Conservation (phyloP, 2,113 vertebrate species). For the Eidolon helvum region DNA sequence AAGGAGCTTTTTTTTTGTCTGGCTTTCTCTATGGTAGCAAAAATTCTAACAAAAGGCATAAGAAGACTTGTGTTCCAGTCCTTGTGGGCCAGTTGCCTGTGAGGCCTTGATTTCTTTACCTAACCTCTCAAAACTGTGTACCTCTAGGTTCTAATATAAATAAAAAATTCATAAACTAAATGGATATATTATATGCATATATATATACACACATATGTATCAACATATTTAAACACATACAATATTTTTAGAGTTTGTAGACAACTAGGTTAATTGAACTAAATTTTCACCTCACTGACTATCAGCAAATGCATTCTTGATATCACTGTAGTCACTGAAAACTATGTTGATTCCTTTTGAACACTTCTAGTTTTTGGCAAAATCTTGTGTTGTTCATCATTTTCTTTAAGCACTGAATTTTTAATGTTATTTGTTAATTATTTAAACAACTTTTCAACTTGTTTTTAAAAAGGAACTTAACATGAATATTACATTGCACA, state of each 20-base stretch:
- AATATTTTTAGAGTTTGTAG: background rate
- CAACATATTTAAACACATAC: background rate
- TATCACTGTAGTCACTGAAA: background rate
- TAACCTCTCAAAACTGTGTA: background rate
- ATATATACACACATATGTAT: background rate
- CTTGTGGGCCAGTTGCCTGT: background rate
- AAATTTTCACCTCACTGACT: background rate
- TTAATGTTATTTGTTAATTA: background rate
- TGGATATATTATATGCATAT: background rate
- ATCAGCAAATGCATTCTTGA: background rate
- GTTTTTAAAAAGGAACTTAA: background rate
- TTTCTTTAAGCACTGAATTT: background rate
- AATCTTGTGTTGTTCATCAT: background rate
- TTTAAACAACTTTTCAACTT: background rate
- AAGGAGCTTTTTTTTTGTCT: slow-evolving; percentile 32
- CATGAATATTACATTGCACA: background rate
- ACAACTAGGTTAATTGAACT: background rate
- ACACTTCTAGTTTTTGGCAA: background rate
- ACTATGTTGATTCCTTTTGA: background rate
- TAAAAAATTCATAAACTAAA: background rate
- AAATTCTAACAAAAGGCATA: background rate
- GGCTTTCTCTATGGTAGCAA: background rate
- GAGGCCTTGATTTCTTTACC: background rate
- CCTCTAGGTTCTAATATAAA: background rate
- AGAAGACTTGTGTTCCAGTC: background rate